phyloP scores from a whole-genome alignment of 2,797 vertebrate genomes.

The Fringilla coelebs region DNA sequence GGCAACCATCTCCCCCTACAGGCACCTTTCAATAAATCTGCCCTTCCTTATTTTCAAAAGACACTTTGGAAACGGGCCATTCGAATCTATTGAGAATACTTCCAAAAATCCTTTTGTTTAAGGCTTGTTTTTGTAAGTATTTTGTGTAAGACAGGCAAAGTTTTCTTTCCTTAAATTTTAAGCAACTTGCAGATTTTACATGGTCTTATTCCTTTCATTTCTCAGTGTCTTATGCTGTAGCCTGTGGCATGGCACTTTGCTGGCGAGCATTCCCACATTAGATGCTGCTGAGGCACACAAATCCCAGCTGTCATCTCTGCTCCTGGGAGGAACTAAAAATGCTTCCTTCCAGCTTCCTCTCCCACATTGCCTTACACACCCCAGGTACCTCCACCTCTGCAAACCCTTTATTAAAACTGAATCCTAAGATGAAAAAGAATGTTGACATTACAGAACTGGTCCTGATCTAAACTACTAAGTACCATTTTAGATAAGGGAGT shows the following conservation, averaged over 20 bases:
- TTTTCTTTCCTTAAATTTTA: constrained; percentile 39
- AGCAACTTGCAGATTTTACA: constrained; percentile 11
- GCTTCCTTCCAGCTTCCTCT: neutral
- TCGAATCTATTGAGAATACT: neutral
- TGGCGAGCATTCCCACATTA: neutral
- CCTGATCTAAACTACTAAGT: neutral
- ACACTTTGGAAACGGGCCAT: constrained; percentile 7
- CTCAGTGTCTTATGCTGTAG: neutral
- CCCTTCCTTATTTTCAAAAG: neutral
- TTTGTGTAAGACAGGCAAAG: constrained; percentile 28
- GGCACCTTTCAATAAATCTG: constrained; percentile 55
- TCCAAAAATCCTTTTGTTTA: constrained; percentile 29
- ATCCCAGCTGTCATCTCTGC: constrained; percentile 25
- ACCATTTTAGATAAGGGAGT: neutral
- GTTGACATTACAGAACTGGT: neutral
- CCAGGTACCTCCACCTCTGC: neutral
- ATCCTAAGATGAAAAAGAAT: neutral
- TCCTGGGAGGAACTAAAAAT: neutral
- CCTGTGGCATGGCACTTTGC: neutral
- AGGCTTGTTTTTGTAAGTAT: constrained; percentile 15
- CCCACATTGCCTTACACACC: neutral
- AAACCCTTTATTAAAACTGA: neutral
- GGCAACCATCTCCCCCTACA: constrained; percentile 59
- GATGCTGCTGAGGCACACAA: neutral
- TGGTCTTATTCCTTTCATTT: constrained; percentile 16